Evolutionary conservation across 2,797 vertebrate genomes (phyloP), one percentile per base, ranked within the genome.

Genomic region (Leptatherina wallacei): DNA sequence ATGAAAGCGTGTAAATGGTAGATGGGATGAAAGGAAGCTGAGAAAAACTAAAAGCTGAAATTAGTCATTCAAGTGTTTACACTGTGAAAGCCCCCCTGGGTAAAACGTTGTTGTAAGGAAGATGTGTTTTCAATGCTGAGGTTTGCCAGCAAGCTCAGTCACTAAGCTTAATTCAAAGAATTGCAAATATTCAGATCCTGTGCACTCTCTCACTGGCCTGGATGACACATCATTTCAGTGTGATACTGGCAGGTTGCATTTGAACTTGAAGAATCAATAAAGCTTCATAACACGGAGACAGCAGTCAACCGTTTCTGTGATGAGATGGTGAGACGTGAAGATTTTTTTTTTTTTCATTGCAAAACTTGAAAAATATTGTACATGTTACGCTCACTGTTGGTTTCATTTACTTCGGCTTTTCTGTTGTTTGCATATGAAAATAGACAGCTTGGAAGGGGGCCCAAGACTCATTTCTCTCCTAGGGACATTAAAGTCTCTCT

Each of bases 11-110:
- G 71, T 29, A 71, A 86, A 81, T 61, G 40, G 71, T 61, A 85
- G 72, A 78, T 62, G 51, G 73, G 69, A 78, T 58, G 49, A 85
- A 84, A 71, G 58, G 59, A 75, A 65, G 32, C 29, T 62, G 64
- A 55, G 40, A 71, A 71, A 73, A 75, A 54, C 51, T 63, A 60
- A 75, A 78, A 74, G 24, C 49, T 16, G 24, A 79, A 54, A 86
- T 89, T 80, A 89, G 82, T 83, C 82, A 81, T 56, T 84, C 80
- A 84, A 71, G 75, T 82, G 81, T 83, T 89, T 85, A 80, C 69
- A 61, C 70, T 55, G 49, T 44, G 12, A 71, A 78, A 70, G 30
- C 60, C 24, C 73, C 62, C 18, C 42, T 10, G 29, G 82, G 76
- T 51, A 27, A 33, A 79, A 74, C 30, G 20, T 47, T 67, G 77